phyloP scores from a whole-genome alignment of 2,797 vertebrate genomes.

The Oryzias sinensis region DNA sequence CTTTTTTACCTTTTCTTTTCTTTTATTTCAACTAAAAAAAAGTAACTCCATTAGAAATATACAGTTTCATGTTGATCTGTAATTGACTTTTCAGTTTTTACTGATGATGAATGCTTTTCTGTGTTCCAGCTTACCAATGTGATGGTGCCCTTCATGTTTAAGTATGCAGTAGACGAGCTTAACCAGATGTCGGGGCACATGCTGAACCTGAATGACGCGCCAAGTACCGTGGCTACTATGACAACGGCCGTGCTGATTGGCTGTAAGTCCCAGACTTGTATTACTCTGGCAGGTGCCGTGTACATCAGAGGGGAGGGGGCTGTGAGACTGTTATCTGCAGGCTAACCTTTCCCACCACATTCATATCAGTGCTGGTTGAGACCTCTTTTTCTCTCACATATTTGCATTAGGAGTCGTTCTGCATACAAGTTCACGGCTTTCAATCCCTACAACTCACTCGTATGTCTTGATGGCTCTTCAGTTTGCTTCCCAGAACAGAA shows the following conservation, averaged over 20 bases:
- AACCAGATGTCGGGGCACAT: constrained; percentile 97
- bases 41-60: too few species aligned
- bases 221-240: constrained; percentile 93
- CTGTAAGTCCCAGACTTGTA: constrained; percentile 87
- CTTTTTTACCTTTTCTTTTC: too few species aligned
- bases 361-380: constrained; percentile 58
- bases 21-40: too few species aligned
- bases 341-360: constrained; percentile 74
- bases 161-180: constrained; percentile 95
- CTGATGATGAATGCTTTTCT: constrained; percentile 17
- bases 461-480: constrained; percentile 29
- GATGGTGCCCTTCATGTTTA: constrained; percentile 98
- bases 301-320: constrained; percentile 61
- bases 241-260: constrained; percentile 94
- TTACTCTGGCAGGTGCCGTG: constrained; percentile 70
- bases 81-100: constrained; percentile 32
- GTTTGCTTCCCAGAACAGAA: constrained; percentile 28
- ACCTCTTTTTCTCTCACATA: constrained; percentile 38
- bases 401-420: constrained; percentile 53
- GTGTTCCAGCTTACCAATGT: constrained; percentile 89
- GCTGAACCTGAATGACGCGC: constrained; percentile 90
- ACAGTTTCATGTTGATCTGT: neutral
- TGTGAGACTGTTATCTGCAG: constrained; percentile 71
- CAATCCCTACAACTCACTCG: constrained; percentile 22
- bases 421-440: constrained; percentile 39